Evolutionary conservation across 2,113 vertebrate genomes (phyloP).

Genomic region (Rafetus swinhoei): DNA sequence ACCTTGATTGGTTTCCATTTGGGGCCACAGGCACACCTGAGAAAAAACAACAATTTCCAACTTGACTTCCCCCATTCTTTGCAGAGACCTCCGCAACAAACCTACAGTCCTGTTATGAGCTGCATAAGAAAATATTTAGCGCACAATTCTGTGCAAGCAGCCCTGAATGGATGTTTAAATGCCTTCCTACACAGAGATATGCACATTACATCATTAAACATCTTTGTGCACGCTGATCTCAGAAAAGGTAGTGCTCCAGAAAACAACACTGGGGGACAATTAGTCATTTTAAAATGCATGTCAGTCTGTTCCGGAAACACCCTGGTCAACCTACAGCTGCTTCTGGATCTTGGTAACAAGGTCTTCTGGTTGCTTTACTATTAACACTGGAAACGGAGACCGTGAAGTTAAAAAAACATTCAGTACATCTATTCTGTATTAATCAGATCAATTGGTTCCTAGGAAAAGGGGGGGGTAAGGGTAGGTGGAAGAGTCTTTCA

Average conservation of each 20-base stretch:
- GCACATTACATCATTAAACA: not conserved
- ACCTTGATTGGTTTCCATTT: slow-evolving; percentile 82
- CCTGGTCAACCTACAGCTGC: not conserved
- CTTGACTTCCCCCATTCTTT: not conserved
- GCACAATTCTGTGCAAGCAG: slow-evolving; percentile 52
- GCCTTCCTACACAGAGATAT: not conserved
- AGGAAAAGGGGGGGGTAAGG: not conserved
- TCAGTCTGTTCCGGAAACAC: not conserved
- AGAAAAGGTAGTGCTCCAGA: slow-evolving; percentile 27
- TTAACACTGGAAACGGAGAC: not conserved
- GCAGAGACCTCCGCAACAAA: slow-evolving; percentile 1
- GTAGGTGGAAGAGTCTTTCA: not conserved
- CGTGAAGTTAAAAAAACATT: not conserved
- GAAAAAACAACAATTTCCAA: slow-evolving; percentile 44
- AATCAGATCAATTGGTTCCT: not conserved
- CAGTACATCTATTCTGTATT: fast-evolving
- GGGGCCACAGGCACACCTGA: slow-evolving; percentile 83
- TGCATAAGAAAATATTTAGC: slow-evolving; percentile 60
- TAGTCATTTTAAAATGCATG: not conserved
- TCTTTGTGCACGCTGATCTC: not conserved
- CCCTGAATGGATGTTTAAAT: not conserved
- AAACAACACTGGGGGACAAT: not conserved
- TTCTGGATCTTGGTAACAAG: slow-evolving; percentile 8
- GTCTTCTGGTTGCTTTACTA: not conserved
- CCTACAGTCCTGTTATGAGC: not conserved